Base-by-base conservation (phyloP, 35 echinoderm and acorn worm species). In the Hemicentrotus pulcherrimus region DNA sequence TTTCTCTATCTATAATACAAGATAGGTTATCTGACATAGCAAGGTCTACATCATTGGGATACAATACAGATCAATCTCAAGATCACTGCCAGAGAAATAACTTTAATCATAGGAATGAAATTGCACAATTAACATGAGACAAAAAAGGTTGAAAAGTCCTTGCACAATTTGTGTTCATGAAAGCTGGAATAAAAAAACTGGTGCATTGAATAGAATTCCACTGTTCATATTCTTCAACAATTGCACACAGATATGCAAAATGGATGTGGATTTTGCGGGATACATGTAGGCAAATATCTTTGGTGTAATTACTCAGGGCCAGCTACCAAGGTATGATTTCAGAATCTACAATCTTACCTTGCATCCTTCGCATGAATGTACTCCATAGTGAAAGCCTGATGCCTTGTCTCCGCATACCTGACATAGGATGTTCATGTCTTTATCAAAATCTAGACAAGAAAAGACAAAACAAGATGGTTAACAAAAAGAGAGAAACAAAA, bases 331-430 rank as follows among this genome's bases (percentile, higher is more conserved):
- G 85, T 86, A 86, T 86, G 85, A 86, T 86, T 24, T 86, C 85
- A 86, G 24, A 32, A 86, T 8, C 12, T 0, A 33, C 8, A n/a
- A 93, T n/a, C 3, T 92, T 92, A 99, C 98, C 97, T 99, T 99
- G 48, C 98, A 99, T 8, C 98, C 98, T 97, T 99, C 98, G 88
- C 98, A 99, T 31, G 98, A 98, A 95, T 99, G 98, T 28, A 99
- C 98, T 12, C 98, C 98, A 85, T 99, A 99, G 61, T 99, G 98
- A 85, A 99, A 99, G 12, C 98, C 98, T 50, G 98, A 99, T n/a
- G 98, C 98, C 65, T 97, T 98, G 47, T 99, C 98, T 24, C 96
- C 96, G 86, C 98, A 99, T 52, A 99, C 97, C 46, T 97, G 97
- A 91, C 98, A 99, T 47, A 99, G 48, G 70, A 99, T 99, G 94